phyloP scores from a whole-genome alignment of 2,888 invertebrate species.

The Melinaea menophilus region DNA sequence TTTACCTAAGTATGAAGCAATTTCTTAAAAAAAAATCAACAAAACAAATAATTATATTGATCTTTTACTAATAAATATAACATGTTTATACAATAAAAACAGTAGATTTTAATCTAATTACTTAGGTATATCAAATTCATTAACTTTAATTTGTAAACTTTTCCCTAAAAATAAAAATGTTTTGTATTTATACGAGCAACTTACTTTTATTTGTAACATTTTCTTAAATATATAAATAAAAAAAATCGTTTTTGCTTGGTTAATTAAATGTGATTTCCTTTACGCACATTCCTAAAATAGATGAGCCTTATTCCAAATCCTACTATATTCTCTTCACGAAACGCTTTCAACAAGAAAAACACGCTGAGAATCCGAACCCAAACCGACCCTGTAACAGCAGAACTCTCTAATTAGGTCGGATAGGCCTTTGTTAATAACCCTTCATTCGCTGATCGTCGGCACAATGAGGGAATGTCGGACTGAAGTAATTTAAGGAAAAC shows the following conservation, averaged over 20 bases:
- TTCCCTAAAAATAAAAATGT: no score
- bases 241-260: not conserved
- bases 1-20: no score
- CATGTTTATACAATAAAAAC: no score
- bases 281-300: slow-evolving; percentile 9
- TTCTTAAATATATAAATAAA: no score
- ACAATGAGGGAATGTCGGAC: slow-evolving; percentile 26
- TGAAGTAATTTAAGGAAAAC: slow-evolving; percentile 22
- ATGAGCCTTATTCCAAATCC: slow-evolving; percentile 18
- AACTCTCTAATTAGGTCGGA: slow-evolving; percentile 46
- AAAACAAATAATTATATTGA: no score
- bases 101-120: no score
- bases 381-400: slow-evolving; percentile 28
- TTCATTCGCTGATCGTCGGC: slow-evolving; percentile 29
- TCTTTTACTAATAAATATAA: no score
- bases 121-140: no score
- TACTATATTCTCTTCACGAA: slow-evolving; percentile 20
- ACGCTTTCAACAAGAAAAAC: slow-evolving; percentile 30
- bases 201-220: no score
- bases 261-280: not conserved
- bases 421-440: slow-evolving; percentile 29
- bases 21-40: no score
- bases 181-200: no score
- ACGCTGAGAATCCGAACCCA: slow-evolving; percentile 28
- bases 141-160: no score